Conservation (phyloP, 2,113 vertebrate species). For the Tenebrosternarchus preto region DNA sequence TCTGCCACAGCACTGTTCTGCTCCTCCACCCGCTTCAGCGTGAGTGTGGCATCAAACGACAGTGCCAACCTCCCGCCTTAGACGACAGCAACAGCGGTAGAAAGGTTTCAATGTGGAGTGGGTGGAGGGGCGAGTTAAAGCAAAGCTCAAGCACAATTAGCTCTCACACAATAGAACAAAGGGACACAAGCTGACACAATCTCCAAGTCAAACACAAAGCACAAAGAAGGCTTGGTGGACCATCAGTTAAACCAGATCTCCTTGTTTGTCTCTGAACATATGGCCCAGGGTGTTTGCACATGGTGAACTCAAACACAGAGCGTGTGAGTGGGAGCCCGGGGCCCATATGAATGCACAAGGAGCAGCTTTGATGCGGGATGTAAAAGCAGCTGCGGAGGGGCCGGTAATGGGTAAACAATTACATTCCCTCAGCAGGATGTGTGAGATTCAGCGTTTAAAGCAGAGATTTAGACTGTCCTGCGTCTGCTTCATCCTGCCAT, state of each 20-base stretch:
- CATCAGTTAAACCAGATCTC: background rate
- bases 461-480: background rate
- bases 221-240: background rate
- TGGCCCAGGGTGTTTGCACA: constrained; percentile 6
- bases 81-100: background rate
- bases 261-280: background rate
- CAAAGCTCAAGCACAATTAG: too few species aligned
- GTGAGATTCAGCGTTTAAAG: constrained; percentile 13
- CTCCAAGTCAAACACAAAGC: background rate
- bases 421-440: constrained; percentile 16
- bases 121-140: background rate
- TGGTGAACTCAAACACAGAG: constrained; percentile 16
- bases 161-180: background rate
- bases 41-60: constrained; percentile 80
- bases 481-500: background rate
- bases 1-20: constrained; percentile 76
- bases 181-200: background rate
- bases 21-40: constrained; percentile 76
- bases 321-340: background rate
- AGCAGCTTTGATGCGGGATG: constrained; percentile 10
- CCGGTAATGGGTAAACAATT: constrained; percentile 32
- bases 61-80: constrained; percentile 81
- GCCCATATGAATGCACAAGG: constrained; percentile 19
- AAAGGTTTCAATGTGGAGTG: background rate
- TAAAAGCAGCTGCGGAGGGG: constrained; percentile 15